Conservation (phyloP, 2,888 invertebrate genomes). For the Orthosia cruda region DNA sequence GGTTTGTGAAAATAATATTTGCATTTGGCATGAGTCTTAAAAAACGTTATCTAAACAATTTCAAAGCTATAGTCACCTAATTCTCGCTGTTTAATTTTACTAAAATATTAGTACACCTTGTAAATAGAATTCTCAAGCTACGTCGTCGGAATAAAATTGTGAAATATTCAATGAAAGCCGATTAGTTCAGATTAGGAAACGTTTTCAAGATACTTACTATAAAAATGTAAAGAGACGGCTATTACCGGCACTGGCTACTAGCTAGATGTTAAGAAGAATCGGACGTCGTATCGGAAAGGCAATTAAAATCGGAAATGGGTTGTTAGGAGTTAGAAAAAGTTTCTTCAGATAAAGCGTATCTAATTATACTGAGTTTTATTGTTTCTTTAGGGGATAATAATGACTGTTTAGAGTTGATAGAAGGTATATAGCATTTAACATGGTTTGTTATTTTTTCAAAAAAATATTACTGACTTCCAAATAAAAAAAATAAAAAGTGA, state of each 20-base stretch:
- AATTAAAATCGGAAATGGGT: slow-evolving; percentile 52
- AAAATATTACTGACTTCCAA: too few relatives aligned
- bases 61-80: neutral
- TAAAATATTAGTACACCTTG: neutral
- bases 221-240: slow-evolving; percentile 23
- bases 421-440: neutral
- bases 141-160: neutral
- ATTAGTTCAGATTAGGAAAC: slow-evolving; percentile 27
- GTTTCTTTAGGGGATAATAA: neutral
- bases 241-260: slow-evolving; percentile 38
- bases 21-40: neutral
- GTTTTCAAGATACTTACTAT: slow-evolving; percentile 31
- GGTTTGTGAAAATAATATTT: neutral
- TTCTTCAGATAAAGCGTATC: slow-evolving; percentile 18
- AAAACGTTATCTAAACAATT: neutral
- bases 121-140: neutral
- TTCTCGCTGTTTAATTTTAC: neutral
- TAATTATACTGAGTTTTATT: slow-evolving; percentile 11
- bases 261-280: slow-evolving; percentile 33
- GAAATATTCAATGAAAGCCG: slow-evolving; percentile 12
- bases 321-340: slow-evolving; percentile 31
- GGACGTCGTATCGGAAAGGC: slow-evolving; percentile 41
- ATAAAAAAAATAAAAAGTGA: too few relatives aligned
- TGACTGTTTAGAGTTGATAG: neutral
- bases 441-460: too few relatives aligned